These are phyloP conservation scores for Pelecanoides urinatrix DNA, from an alignment of 2,113 vertebrate genomes.

Conservation along the genomic window DNA sequence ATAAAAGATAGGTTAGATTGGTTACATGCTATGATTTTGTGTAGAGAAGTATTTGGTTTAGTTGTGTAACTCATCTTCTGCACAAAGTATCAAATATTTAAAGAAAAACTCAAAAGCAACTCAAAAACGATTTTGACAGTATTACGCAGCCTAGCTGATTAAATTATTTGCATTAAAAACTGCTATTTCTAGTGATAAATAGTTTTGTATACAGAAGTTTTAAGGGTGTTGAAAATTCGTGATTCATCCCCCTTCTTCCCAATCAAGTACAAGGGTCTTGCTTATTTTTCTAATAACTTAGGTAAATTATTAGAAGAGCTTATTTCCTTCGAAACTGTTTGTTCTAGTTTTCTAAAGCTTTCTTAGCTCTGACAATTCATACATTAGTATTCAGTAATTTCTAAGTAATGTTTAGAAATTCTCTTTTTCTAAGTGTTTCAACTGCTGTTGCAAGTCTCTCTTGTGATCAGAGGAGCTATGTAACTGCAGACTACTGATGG, in stretches of 20 bases:
- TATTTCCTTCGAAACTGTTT: background rate
- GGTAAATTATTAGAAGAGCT: background rate
- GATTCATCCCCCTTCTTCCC: background rate
- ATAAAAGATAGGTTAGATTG: background rate
- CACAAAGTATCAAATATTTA: background rate
- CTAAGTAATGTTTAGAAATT: background rate
- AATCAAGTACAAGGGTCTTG: background rate
- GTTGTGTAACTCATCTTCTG: background rate
- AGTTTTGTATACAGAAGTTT: background rate
- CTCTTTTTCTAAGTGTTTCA: background rate
- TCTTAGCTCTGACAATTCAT: background rate
- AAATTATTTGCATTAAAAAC: background rate
- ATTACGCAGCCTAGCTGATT: background rate
- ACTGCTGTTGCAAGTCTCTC: background rate
- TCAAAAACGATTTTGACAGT: background rate
- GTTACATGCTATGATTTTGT: background rate
- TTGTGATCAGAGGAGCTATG: background rate
- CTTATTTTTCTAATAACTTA: background rate
- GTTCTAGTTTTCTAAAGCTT: background rate
- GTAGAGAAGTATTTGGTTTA: background rate
- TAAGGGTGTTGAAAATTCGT: background rate
- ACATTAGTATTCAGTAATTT: background rate
- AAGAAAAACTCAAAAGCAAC: background rate
- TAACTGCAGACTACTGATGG: background rate
- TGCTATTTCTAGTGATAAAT: background rate